Conservation (phyloP, 2,113 vertebrate genomes). For the Geococcyx californianus region DNA sequence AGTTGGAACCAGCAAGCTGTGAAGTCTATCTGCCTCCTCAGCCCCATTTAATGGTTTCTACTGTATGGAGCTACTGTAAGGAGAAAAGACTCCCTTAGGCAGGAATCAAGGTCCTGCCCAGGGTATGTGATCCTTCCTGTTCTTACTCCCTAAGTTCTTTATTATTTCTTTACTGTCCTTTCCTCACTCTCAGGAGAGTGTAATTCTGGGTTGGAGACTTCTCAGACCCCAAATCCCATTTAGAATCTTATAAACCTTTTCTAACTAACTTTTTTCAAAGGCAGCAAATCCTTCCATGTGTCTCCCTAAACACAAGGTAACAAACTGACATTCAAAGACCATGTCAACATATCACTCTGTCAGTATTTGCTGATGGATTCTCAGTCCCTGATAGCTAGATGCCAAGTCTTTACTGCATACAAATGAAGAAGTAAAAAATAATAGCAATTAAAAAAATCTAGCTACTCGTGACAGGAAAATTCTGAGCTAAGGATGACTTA, state of each 20-base stretch:
- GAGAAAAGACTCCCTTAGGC: not conserved
- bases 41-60: not conserved
- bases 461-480: not conserved
- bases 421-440: not conserved
- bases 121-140: not conserved
- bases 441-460: not conserved
- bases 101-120: not conserved
- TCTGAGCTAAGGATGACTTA: not conserved
- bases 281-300: not conserved
- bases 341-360: not conserved
- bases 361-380: not conserved
- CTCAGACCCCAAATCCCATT: not conserved
- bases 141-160: not conserved
- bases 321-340: not conserved
- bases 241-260: not conserved
- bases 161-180: not conserved
- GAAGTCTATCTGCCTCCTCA: not conserved
- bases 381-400: not conserved
- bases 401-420: not conserved
- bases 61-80: not conserved
- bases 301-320: not conserved
- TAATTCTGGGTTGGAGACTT: not conserved
- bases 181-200: not conserved
- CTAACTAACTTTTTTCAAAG: not conserved
- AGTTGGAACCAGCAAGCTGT: not conserved